Conservation (phyloP, 2,888 invertebrate species). For the Lamellibrachia columna region DNA sequence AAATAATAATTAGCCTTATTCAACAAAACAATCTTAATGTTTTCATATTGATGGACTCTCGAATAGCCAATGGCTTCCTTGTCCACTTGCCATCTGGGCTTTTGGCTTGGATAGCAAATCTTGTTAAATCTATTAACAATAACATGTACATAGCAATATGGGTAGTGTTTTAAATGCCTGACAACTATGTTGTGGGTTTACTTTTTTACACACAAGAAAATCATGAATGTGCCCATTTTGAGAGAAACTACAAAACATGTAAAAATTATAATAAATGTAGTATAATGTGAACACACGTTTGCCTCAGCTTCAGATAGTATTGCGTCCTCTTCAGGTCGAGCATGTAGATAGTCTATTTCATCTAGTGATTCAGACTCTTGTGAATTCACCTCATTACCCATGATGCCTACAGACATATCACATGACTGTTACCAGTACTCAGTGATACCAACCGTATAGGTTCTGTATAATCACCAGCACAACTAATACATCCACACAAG, state of each 20-base stretch:
- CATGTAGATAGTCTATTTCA: neutral
- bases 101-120: too few species aligned
- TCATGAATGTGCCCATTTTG: neutral
- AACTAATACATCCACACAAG: too few species aligned
- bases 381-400: constrained; percentile 6
- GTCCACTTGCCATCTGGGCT: too few species aligned
- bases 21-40: neutral
- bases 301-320: neutral
- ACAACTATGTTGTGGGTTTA: neutral
- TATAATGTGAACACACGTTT: neutral
- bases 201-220: neutral
- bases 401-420: neutral
- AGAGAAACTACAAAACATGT: neutral
- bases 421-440: too few species aligned
- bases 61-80: too few species aligned
- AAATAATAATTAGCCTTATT: neutral
- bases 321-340: neutral
- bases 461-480: too few species aligned
- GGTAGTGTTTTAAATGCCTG: neutral
- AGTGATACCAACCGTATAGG: too few species aligned
- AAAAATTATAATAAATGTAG: neutral
- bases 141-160: neutral
- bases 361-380: neutral
- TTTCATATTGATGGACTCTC: too few species aligned
- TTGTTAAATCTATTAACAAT: neutral